A percentile compares a stretch with the other conserved stretches of the same genome.
Evolutionary conservation across 2,888 invertebrate genomes (phyloP).

Genomic region (Lypha dubia): DNA sequence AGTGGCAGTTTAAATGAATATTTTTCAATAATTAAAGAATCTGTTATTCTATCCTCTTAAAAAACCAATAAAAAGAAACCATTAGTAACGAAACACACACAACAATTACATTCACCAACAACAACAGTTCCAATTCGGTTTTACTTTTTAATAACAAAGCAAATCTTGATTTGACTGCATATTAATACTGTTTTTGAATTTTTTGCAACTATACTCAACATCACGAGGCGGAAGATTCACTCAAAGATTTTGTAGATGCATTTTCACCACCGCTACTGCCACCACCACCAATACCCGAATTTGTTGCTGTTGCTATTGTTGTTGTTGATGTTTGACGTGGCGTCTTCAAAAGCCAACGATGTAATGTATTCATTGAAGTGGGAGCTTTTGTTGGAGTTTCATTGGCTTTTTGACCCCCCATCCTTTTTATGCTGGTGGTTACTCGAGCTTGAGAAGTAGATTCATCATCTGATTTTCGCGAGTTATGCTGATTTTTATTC

Average conservation of each 20-base stretch:
- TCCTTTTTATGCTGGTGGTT: constrained; percentile 24
- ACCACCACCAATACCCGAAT: constrained; percentile 22
- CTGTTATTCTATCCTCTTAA: constrained; percentile 1
- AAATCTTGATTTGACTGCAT: constrained; percentile 15
- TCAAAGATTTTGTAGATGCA: constrained; percentile 43
- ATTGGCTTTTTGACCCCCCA: constrained; percentile 13
- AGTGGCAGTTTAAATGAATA: constrained; percentile 62
- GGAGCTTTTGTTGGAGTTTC: constrained; percentile 56
- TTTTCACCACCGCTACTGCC: constrained; percentile 16
- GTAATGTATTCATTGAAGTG: constrained; percentile 75
- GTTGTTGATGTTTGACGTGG: constrained; percentile 73
- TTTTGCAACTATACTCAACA: constrained; percentile 31
- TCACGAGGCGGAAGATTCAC: constrained; percentile 63
- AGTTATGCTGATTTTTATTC: constrained; percentile 59
- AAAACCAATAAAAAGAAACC: constrained; percentile 67
- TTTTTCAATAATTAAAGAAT: constrained; percentile 12
- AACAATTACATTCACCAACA: constrained; percentile 47
- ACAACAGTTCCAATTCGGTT: constrained; percentile 8
- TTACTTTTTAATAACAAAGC: constrained; percentile 13
- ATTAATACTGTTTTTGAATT: constrained; percentile 64
- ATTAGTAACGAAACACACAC: constrained; percentile 46
- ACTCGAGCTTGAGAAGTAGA: background rate
- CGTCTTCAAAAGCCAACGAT: constrained; percentile 79
- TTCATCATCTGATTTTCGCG: constrained; percentile 67
- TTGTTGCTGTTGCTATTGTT: constrained; percentile 2